Evolutionary conservation across 2,888 invertebrate species (phyloP).

Genomic region (Isotomurus palustris): DNA sequence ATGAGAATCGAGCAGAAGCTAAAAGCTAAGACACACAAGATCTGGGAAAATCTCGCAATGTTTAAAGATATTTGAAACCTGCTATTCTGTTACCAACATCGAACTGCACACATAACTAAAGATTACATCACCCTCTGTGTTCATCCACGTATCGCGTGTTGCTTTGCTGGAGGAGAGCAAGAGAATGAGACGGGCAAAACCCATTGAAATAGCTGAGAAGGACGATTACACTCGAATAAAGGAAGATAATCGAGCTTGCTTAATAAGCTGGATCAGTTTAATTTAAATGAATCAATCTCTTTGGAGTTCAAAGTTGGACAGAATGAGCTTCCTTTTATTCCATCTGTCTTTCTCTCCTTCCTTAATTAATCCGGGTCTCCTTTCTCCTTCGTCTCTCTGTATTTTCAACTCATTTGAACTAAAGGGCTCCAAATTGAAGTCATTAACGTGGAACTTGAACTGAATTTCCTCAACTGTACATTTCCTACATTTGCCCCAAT

Average conservation of each 20-base stretch:
- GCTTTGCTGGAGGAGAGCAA: too few relatives aligned
- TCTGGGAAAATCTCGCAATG: too few relatives aligned
- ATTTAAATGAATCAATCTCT: conserved; percentile 30
- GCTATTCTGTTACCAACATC: too few relatives aligned
- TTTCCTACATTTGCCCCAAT: background rate
- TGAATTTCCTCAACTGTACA: conserved; percentile 6
- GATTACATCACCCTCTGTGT: too few relatives aligned
- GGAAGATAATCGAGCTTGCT: conserved; percentile 36
- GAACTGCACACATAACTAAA: too few relatives aligned
- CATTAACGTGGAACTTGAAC: conserved; percentile 13
- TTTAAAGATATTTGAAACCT: too few relatives aligned
- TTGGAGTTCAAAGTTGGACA: background rate
- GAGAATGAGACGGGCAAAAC: too few relatives aligned
- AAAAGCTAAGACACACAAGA: too few relatives aligned
- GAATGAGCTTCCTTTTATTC: background rate
- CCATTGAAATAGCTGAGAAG: conserved; percentile 18
- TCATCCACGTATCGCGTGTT: too few relatives aligned
- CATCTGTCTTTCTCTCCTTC: background rate
- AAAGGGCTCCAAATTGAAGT: conserved; percentile 12
- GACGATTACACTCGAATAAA: conserved; percentile 32
- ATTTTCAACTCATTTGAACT: conserved; percentile 9
- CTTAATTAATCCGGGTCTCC: conserved; percentile 9
- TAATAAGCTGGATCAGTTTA: conserved; percentile 32
- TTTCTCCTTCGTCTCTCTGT: conserved; percentile 4
- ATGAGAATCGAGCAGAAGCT: too few relatives aligned